Base-by-base conservation (phyloP, 2,113 vertebrate species). In the Lepidothrix coronata region DNA sequence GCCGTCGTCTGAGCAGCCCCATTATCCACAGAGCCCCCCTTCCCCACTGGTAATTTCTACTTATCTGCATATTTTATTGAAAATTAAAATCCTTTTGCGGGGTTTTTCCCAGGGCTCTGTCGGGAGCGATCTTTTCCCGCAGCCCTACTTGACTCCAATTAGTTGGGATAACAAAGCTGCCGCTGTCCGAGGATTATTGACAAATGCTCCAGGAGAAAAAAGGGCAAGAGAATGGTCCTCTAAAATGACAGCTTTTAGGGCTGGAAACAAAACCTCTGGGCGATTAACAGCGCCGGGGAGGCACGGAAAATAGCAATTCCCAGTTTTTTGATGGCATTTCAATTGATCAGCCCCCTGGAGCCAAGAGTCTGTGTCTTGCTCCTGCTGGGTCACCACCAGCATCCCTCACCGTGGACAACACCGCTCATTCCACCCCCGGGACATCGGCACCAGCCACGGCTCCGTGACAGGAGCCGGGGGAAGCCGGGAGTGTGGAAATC, bases 81-180 rank as follows among this genome's bases (percentile, higher is more conserved):
- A 84, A 95, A 95, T 95, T 81, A 80, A 95, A 93, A 73, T 86
- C 89, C 91, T 75, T 33, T 62, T 27, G 80, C 59, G 1, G 58
- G 58, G 7, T 81, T 85, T 96, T 91, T 83, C 91, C 89, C 80
- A 93, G 93, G 91, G 68, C 86, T 88, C 5, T 2, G 7, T 25
- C 1, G 27, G 9, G 67, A 76, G 51, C 18, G 37, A 84, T 77
- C 82, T 80, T 92, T 96, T 86, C 87, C 87, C 23, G 46, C 65
- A 58, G 93, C 92, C 89, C 93, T 52, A 93, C 94, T 93, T 96
- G 96, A 95, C 96, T 97, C 95, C 95, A 89, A 89, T 95, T 93
- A 92, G 91, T 84, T 71, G 92, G 89, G 93, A 78, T 95, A 91
- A 95, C 95, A 95, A 95, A 93, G 91, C 93, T 89, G 87, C 89